Evolutionary conservation across 2,797 vertebrate genomes (phyloP), one percentile per base, ranked within the genome.

Genomic region (Rhinophrynus dorsalis): DNA sequence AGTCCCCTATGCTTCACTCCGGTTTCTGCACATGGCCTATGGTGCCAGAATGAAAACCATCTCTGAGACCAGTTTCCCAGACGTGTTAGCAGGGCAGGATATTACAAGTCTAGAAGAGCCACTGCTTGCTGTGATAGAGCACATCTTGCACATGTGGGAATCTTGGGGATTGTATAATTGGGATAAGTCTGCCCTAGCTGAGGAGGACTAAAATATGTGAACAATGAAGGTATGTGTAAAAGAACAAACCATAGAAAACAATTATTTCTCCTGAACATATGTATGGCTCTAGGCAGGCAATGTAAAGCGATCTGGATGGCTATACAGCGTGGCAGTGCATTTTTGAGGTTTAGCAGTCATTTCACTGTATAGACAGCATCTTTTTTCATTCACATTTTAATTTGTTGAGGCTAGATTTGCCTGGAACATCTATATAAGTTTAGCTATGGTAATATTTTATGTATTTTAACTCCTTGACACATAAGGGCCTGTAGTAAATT

Each of bases 221-320:
- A 58, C 44, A 62, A 47, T 48, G 35, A 20, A 76, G 66, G 10
- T 76, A 51, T 55, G 73, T 80, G 68, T 71, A 61, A 71, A 74
- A 59, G 50, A 74, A 47, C 29, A 27, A 27, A 66, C 61, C 71
- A 69, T 5, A 7, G 32, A 68, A 76, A 76, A 63, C 15, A 8
- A 65, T 74, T 68, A 57, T 37, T 58, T 3, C 58, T 62, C 57
- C 65, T 76, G 62, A 62, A 64, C 67, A 75, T 26, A n/a, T 2
- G 0, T 51, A 57, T 70, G 63, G 44, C 15, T 72, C 32, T 47
- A 57, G 51, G 48, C 63, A 75, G 60, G 54, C 47, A 71, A 74
- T 54, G 33, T 5, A n/a, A 45, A 23, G 35, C 63, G 10, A 51
- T 1, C 48, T 51, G 11, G 61, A n/a, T 54, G 56, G 12, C 1